phyloP scores from a whole-genome alignment of 1,140 invertebrate species.

The Ganaspis sp. region DNA sequence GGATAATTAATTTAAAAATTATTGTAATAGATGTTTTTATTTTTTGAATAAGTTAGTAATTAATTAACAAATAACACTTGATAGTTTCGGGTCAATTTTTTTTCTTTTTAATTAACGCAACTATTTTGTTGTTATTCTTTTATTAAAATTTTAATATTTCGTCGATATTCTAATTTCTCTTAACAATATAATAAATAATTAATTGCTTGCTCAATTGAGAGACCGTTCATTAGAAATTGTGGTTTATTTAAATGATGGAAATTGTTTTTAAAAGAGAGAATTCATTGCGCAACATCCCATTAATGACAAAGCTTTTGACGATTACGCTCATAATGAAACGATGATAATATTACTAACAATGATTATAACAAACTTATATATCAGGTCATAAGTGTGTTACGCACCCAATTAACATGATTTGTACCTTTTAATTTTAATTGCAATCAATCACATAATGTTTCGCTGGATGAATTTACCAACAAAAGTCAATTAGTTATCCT shows the following conservation, averaged over 20 bases:
- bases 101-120: no score
- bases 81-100: no score
- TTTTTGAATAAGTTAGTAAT: no score
- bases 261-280: not conserved
- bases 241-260: conserved; percentile 1
- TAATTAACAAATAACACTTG: no score
- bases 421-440: not conserved
- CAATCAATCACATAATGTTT: conserved; percentile 7
- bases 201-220: not conserved
- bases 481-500: not conserved
- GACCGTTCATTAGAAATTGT: not conserved
- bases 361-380: conserved; percentile 18
- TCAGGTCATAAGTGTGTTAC: not conserved
- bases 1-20: no score
- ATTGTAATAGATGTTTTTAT: no score
- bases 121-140: no score
- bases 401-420: conserved; percentile 4
- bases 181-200: no score
- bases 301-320: not conserved
- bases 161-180: no score
- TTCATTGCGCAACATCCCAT: conserved; percentile 14
- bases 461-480: not conserved
- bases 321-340: not conserved
- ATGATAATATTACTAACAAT: conserved; percentile 17
- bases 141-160: no score